Evolutionary conservation across 2,888 invertebrate species (phyloP).

Genomic region (Sarcophaga caerulescens): DNA sequence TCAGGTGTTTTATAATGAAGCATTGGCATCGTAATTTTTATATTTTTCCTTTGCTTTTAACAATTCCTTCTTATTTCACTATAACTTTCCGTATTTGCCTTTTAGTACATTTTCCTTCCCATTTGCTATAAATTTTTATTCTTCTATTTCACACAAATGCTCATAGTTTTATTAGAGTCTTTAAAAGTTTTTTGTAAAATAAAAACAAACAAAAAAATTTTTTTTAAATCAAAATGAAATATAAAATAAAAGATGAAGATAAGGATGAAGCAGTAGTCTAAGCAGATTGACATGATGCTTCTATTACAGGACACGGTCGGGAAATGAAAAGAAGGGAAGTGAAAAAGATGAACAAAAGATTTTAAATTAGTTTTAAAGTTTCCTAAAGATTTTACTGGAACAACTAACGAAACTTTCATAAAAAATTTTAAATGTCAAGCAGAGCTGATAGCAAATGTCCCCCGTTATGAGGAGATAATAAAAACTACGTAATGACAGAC

Average conservation of each 20-base stretch:
- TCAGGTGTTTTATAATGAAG: slow-evolving; percentile 40
- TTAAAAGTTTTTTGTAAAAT: slow-evolving; percentile 35
- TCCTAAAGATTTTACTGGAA: too few relatives aligned
- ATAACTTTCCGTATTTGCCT: not conserved
- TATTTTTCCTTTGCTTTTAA: not conserved
- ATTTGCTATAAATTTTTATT: not conserved
- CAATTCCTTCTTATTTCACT: slow-evolving; percentile 3
- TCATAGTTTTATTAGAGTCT: slow-evolving; percentile 14
- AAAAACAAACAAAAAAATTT: not conserved
- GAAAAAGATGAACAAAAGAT: too few relatives aligned
- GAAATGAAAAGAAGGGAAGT: too few relatives aligned
- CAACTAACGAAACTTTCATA: too few relatives aligned
- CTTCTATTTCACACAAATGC: slow-evolving; percentile 10
- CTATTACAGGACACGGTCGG: too few relatives aligned
- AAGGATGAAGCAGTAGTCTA: not conserved
- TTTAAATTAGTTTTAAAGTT: too few relatives aligned
- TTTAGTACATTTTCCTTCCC: not conserved
- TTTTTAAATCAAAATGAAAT: not conserved
- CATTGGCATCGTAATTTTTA: not conserved
- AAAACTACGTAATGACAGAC: too few relatives aligned
- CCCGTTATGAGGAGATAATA: too few relatives aligned
- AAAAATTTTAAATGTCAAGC: too few relatives aligned
- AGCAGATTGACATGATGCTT: too few relatives aligned
- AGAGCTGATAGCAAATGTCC: too few relatives aligned
- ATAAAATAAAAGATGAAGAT: not conserved